These are phyloP conservation scores for Anolis carolinensis DNA, from an alignment of 2,113 vertebrate species.

Conservation along the genomic window DNA sequence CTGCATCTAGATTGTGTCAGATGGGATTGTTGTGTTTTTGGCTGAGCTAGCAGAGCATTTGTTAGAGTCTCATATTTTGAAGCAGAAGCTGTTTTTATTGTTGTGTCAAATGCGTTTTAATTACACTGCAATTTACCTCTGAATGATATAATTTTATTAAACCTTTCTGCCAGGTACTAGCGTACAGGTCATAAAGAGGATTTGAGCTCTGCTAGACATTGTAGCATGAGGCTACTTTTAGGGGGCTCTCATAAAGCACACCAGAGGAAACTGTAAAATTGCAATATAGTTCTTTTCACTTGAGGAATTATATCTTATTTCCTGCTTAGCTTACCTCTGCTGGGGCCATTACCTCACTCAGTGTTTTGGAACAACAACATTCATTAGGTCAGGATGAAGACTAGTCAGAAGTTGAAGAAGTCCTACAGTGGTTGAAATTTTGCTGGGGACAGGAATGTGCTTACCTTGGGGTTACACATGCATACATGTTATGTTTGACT, in stretches of 20 bases:
- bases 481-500: too few species aligned
- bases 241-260: constrained; percentile 8
- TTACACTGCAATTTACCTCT: not conserved
- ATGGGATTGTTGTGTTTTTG: not conserved
- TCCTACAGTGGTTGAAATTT: too few species aligned
- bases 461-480: too few species aligned
- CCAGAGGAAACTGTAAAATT: not conserved
- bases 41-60: not conserved
- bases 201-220: not conserved
- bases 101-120: constrained; percentile 22
- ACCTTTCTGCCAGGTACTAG: not conserved
- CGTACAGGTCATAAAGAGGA: not conserved
- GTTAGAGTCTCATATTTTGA: constrained; percentile 9
- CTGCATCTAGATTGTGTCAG: not conserved
- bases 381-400: not conserved
- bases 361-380: not conserved
- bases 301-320: constrained; percentile 8
- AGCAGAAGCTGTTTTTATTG: not conserved
- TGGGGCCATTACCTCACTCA: not conserved
- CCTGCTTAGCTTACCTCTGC: not conserved
- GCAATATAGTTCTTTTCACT: not conserved
- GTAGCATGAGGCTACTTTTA: not conserved
- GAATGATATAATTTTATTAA: constrained; percentile 20
- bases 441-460: too few species aligned
- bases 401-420: not conserved